Evolutionary conservation across 2,888 invertebrate genomes (phyloP).

Genomic region (Oscheius sp.): DNA sequence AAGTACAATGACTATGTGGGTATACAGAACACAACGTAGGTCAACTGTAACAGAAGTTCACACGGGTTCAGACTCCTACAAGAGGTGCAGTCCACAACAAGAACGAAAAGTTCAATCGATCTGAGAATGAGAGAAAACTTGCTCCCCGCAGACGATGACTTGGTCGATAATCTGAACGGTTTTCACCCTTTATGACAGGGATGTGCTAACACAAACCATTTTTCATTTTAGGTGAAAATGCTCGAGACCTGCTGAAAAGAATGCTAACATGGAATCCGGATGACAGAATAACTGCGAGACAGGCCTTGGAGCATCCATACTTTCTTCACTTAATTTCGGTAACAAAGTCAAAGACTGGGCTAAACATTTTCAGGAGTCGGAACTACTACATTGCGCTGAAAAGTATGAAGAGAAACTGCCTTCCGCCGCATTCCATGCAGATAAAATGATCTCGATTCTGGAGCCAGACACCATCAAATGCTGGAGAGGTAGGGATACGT

Average conservation of each 20-base stretch:
- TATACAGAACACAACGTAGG: constrained; percentile 6
- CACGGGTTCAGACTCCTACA: not conserved
- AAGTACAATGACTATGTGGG: constrained; percentile 13
- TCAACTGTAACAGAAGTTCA: not conserved
- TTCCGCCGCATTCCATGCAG: not conserved
- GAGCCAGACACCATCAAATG: not conserved
- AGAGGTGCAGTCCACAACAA: not conserved
- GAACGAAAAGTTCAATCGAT: not conserved
- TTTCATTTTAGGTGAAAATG: not conserved
- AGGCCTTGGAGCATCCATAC: constrained; percentile 15
- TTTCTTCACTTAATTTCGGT: constrained; percentile 17
- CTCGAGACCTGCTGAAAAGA: constrained; percentile 12
- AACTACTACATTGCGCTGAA: not conserved
- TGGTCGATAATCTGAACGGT: constrained; percentile 16
- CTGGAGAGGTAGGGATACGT: not conserved
- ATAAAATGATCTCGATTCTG: not conserved
- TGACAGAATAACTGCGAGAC: constrained; percentile 8
- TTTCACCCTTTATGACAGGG: too few species aligned
- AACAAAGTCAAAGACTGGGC: not conserved
- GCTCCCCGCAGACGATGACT: constrained; percentile 16
- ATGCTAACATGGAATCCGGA: constrained; percentile 33
- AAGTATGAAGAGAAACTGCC: constrained; percentile 14
- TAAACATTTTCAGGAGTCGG: not conserved
- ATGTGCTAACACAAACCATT: too few species aligned
- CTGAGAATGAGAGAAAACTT: constrained; percentile 19